Conservation (phyloP, 2,888 invertebrate species). For the Tachina fera region DNA sequence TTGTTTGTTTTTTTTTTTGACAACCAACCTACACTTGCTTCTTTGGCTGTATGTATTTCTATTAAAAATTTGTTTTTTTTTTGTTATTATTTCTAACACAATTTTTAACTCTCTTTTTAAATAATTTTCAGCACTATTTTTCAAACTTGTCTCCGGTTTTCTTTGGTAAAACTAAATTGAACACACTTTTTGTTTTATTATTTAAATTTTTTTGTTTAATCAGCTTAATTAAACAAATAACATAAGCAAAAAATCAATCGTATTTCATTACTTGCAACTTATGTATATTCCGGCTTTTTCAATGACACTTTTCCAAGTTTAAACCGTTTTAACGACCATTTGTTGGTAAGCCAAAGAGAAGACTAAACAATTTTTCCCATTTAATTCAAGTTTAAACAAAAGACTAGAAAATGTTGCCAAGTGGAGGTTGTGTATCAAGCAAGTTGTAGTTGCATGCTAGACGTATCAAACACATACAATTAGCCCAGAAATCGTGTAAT, state of each 20-base stretch:
- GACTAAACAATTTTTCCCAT: constrained; percentile 51
- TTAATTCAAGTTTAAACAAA: constrained; percentile 57
- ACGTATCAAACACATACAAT: constrained; percentile 1
- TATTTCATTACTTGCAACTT: constrained; percentile 30
- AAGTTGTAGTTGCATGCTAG: constrained; percentile 36
- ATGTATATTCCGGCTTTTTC: constrained; percentile 39
- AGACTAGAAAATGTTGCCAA: constrained; percentile 46
- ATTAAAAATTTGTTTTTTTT: not conserved
- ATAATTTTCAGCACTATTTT: constrained; percentile 28
- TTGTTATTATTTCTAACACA: constrained; percentile 2
- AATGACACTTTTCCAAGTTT: not conserved
- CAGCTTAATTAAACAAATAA: constrained; percentile 35
- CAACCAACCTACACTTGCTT: constrained; percentile 57
- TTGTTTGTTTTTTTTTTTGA: constrained; percentile 11
- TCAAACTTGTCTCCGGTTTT: constrained; percentile 6
- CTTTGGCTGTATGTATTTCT: not conserved
- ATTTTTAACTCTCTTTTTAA: constrained; percentile 16
- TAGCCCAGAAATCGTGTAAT: no score
- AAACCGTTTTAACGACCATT: constrained; percentile 57
- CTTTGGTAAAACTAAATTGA: constrained; percentile 4
- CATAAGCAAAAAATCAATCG: constrained; percentile 8
- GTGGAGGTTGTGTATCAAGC: not conserved
- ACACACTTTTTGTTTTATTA: constrained; percentile 13
- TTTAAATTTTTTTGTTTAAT: constrained; percentile 41
- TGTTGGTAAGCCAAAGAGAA: constrained; percentile 52